phyloP scores from a whole-genome alignment of 2,888 invertebrate species.

The Pheosia gnoma region DNA sequence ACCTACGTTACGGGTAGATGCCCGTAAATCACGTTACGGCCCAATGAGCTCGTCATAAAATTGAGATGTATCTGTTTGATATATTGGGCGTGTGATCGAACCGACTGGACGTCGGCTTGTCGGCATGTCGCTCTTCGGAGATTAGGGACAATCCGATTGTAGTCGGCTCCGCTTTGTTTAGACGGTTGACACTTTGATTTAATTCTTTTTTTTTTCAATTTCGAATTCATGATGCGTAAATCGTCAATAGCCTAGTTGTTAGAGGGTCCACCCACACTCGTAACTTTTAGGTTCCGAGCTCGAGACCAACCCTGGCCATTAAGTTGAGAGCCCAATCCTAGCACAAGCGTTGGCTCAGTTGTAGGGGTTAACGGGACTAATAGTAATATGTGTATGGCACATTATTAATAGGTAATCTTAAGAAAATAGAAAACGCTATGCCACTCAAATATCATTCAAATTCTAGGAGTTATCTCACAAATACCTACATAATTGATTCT shows the following conservation, averaged over 20 bases:
- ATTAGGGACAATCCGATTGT: slow-evolving; percentile 46
- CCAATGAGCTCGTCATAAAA: slow-evolving; percentile 47
- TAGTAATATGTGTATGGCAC: no score
- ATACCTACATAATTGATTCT: no score
- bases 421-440: no score
- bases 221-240: neutral
- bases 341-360: no score
- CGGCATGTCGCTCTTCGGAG: slow-evolving; percentile 35
- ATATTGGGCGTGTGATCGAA: slow-evolving; percentile 37
- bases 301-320: no score
- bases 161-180: slow-evolving; percentile 28
- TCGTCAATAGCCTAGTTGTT: no score
- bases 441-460: no score
- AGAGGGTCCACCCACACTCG: neutral
- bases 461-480: no score
- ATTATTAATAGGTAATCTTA: no score
- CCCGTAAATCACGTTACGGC: slow-evolving; percentile 37
- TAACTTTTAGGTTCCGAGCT: no score
- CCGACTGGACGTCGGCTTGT: slow-evolving; percentile 38
- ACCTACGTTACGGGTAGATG: slow-evolving; percentile 31
- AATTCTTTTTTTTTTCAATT: slow-evolving; percentile 17
- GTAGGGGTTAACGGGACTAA: no score
- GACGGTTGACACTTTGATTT: slow-evolving; percentile 26
- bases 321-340: no score
- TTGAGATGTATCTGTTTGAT: slow-evolving; percentile 47